Conservation (phyloP, 2,113 vertebrate species). For the Empidonax traillii region DNA sequence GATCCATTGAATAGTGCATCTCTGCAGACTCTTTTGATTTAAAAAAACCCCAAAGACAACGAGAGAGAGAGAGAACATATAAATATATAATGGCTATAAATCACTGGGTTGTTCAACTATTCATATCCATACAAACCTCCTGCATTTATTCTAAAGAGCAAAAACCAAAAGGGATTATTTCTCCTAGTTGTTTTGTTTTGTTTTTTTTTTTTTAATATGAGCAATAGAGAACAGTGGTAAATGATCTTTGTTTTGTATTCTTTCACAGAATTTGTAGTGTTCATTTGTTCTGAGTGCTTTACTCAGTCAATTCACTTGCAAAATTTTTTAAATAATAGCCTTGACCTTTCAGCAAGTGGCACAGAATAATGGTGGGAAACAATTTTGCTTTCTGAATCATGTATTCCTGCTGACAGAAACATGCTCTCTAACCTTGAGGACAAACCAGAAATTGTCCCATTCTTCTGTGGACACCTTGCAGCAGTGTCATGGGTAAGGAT, state of each 20-base stretch:
- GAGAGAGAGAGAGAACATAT: not conserved
- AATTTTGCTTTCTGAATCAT: not conserved
- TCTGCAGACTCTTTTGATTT: not conserved
- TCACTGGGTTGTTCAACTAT: slow-evolving; percentile 25
- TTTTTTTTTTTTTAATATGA: not conserved
- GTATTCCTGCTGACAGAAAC: not conserved
- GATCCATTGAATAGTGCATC: not conserved
- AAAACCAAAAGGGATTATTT: slow-evolving; percentile 1
- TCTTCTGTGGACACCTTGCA: not conserved
- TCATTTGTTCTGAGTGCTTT: not conserved
- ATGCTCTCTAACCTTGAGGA: not conserved
- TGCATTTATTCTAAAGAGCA: slow-evolving; percentile 42
- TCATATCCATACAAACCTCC: not conserved
- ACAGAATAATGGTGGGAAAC: not conserved
- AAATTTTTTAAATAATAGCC: not conserved
- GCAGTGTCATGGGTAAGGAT: not conserved
- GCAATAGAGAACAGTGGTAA: not conserved
- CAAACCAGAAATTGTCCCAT: not conserved
- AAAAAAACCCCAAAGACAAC: not conserved
- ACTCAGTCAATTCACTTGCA: not conserved
- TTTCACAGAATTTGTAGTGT: not conserved
- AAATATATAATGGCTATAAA: slow-evolving; percentile 53
- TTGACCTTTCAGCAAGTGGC: not conserved
- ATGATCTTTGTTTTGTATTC: not conserved
- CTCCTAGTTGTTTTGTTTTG: not conserved